Evolutionary conservation across 2,888 invertebrate genomes (phyloP).

Genomic region (Steromphala cineraria): DNA sequence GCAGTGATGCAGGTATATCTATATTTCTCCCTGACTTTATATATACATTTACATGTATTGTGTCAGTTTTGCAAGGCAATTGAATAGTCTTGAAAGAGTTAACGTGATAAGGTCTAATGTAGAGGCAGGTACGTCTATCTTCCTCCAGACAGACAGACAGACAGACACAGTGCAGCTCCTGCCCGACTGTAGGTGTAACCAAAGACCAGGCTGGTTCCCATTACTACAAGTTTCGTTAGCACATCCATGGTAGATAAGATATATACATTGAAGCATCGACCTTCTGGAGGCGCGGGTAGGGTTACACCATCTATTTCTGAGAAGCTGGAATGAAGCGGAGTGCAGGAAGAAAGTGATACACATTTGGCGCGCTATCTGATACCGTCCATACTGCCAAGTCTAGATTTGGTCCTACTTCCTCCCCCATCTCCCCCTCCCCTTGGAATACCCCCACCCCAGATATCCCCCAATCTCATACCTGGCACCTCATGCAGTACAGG

Average conservation of each 20-base stretch:
- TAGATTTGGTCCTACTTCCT: background rate
- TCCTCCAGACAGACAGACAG: background rate
- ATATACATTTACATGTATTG: too few relatives aligned
- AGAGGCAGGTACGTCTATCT: background rate
- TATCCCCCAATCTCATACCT: too few relatives aligned
- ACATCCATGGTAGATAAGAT: slow-evolving; percentile 19
- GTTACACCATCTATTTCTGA: slow-evolving; percentile 9
- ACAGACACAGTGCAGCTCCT: background rate
- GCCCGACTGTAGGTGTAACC: background rate
- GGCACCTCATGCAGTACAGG: too few relatives aligned
- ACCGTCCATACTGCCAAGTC: background rate
- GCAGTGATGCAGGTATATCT: too few relatives aligned
- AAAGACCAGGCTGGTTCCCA: slow-evolving; percentile 3
- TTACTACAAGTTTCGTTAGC: slow-evolving; percentile 14
- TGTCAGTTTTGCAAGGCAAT: too few relatives aligned
- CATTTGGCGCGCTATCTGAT: background rate
- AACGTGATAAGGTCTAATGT: too few relatives aligned
- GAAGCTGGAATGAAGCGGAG: background rate
- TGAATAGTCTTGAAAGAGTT: too few relatives aligned
- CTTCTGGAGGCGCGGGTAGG: background rate
- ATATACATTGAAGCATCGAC: slow-evolving; percentile 17
- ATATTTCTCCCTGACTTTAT: too few relatives aligned
- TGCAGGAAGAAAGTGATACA: background rate
- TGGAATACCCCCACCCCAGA: too few relatives aligned
- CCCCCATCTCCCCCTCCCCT: background rate